Percentiles rank a stretch among this genome's conserved stretches.
Evolutionary conservation across 2,888 invertebrate species (phyloP).

Genomic region (Lingula anatina): DNA sequence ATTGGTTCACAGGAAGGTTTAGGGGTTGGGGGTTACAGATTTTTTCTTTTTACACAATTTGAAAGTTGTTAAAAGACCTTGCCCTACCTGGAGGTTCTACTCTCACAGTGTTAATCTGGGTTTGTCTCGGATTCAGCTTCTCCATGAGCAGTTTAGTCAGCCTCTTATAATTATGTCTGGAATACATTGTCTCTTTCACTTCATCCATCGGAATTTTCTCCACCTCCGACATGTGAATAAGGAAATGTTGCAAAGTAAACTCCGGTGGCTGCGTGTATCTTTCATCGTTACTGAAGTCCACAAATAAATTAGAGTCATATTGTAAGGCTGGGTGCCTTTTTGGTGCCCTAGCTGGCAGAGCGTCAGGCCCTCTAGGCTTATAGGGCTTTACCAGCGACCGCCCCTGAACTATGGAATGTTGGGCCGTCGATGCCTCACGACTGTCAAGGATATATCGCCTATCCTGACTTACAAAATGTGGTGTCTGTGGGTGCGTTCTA

Average conservation of each 20-base stretch:
- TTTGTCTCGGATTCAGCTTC: no score
- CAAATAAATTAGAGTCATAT: constrained; percentile 19
- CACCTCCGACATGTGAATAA: constrained; percentile 28
- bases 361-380: constrained; percentile 39
- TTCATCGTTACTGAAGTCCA: constrained; percentile 27
- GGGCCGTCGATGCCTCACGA: no score
- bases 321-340: constrained; percentile 23
- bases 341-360: constrained; percentile 28
- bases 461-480: no score
- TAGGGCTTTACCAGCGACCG: constrained; percentile 34
- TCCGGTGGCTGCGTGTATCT: constrained; percentile 30
- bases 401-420: no score
- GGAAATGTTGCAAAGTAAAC: constrained; percentile 43
- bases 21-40: no score
- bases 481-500: no score
- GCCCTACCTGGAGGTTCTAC: no score
- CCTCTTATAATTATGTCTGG: constrained; percentile 40
- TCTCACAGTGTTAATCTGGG: no score
- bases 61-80: no score
- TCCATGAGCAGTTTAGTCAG: constrained; percentile 34
- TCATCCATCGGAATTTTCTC: constrained; percentile 24
- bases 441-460: no score
- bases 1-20: no score
- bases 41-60: no score
- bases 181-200: constrained; percentile 29